Percentiles rank a stretch among this genome's conserved stretches.
phyloP scores from a whole-genome alignment of 2,797 vertebrate species.

The Oreochromis grahami region DNA sequence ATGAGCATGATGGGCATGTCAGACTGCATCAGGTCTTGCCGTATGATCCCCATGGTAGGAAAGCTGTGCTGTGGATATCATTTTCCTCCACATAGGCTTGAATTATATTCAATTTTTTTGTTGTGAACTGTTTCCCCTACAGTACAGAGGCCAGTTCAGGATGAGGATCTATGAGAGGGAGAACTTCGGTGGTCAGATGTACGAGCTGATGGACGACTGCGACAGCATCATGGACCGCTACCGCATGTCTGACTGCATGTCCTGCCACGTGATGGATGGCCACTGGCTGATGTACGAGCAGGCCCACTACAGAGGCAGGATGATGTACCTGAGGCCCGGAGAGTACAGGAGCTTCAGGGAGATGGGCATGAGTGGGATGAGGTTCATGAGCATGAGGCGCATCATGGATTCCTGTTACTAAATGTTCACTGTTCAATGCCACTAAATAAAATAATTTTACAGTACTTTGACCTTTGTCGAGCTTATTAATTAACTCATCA shows the following conservation, averaged over 20 bases:
- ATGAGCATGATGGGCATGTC: slow-evolving; percentile 59
- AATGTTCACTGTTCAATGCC: not conserved
- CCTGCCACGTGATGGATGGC: not conserved
- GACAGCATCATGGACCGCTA: slow-evolving; percentile 52
- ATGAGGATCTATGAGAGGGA: slow-evolving; percentile 59
- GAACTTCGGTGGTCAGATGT: slow-evolving; percentile 43
- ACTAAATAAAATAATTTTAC: slow-evolving; percentile 16
- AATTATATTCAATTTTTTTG: not conserved
- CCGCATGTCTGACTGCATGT: slow-evolving; percentile 19
- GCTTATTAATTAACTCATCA: not conserved
- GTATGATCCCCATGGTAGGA: slow-evolving; percentile 49
- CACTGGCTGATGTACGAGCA: slow-evolving; percentile 71
- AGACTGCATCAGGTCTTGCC: slow-evolving; percentile 49
- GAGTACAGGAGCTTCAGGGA: slow-evolving; percentile 69
- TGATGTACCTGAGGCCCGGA: slow-evolving; percentile 64
- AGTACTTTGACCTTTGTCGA: not conserved
- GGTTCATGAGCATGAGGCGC: not conserved
- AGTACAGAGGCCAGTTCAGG: slow-evolving; percentile 52
- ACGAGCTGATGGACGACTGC: slow-evolving; percentile 60
- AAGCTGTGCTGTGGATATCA: not conserved
- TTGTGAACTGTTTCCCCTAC: not conserved
- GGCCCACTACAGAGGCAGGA: slow-evolving; percentile 61
- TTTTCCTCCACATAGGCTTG: not conserved
- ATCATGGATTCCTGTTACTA: not conserved
- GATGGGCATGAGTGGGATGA: slow-evolving; percentile 44